Evolutionary conservation across 2,797 vertebrate species (phyloP).

Genomic region (Hylomyscus alleni): DNA sequence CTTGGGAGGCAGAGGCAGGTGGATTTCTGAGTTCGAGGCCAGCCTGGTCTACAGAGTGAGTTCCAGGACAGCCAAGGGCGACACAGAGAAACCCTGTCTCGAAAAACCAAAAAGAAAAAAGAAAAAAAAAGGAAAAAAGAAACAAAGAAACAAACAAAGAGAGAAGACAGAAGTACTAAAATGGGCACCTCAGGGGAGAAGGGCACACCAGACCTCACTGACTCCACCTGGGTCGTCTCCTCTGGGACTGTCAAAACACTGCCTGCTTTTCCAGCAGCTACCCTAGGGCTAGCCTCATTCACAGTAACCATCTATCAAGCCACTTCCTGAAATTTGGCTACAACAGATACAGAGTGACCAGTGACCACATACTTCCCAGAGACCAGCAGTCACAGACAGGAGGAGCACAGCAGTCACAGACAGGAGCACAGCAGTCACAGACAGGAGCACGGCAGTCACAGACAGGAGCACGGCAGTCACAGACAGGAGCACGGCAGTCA

Average conservation of each 20-base stretch:
- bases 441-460: too few species aligned
- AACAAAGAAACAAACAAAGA: too few species aligned
- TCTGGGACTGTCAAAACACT: constrained; percentile 91
- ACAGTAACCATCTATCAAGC: constrained; percentile 92
- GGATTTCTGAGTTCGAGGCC: too few species aligned
- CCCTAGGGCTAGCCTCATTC: constrained; percentile 93
- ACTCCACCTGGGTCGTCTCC: constrained; percentile 93
- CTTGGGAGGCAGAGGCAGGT: too few species aligned
- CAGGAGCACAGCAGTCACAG: too few species aligned
- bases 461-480: too few species aligned
- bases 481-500: too few species aligned
- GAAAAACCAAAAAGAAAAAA: too few species aligned
- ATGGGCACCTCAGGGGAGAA: constrained; percentile 88
- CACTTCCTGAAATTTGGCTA: constrained; percentile 75
- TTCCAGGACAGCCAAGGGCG: too few species aligned
- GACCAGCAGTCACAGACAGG: not conserved
- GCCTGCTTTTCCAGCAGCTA: constrained; percentile 93
- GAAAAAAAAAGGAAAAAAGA: too few species aligned
- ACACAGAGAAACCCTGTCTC: too few species aligned
- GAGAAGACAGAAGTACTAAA: constrained; percentile 86
- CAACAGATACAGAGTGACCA: not conserved
- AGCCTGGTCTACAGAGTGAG: too few species aligned
- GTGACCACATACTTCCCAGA: not conserved
- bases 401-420: not conserved
- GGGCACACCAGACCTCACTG: constrained; percentile 86